Conservation (phyloP, 64 coral and sea anemone species). For the Montipora foliosa region DNA sequence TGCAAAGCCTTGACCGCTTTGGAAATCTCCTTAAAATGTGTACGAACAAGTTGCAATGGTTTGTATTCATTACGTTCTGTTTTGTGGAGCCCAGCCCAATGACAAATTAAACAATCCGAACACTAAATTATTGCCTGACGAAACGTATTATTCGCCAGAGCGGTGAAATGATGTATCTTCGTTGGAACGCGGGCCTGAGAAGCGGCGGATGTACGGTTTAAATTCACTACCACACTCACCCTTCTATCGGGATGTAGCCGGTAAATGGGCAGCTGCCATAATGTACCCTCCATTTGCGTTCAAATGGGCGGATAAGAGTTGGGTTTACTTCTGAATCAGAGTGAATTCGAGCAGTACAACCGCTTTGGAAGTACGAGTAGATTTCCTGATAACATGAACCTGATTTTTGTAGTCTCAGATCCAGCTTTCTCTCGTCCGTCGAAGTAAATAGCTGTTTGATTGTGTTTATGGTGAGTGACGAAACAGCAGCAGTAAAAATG, state of each 20-base stretch:
- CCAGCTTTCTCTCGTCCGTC: conserved; percentile 18
- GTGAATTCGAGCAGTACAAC: neutral
- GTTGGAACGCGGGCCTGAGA: too few relatives aligned
- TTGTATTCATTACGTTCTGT: too few relatives aligned
- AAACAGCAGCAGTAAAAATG: conserved; percentile 2
- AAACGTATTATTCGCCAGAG: too few relatives aligned
- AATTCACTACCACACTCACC: neutral
- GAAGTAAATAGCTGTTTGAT: conserved; percentile 7
- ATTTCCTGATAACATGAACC: conserved; percentile 18
- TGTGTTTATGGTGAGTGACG: neutral
- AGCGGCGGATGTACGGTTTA: too few relatives aligned
- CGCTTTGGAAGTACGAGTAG: conserved; percentile 9
- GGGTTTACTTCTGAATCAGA: conserved; percentile 14
- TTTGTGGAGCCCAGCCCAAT: too few relatives aligned
- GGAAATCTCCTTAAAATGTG: too few relatives aligned
- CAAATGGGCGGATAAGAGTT: conserved; percentile 25
- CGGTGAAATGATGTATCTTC: too few relatives aligned
- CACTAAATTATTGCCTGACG: too few relatives aligned
- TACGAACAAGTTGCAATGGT: too few relatives aligned
- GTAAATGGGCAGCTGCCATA: conserved; percentile 42
- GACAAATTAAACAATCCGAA: too few relatives aligned
- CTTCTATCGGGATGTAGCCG: conserved; percentile 20
- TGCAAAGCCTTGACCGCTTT: too few relatives aligned
- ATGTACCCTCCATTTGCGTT: conserved; percentile 34
- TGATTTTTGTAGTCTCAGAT: neutral